Evolutionary conservation across 2,888 invertebrate species (phyloP).

Genomic region (Limnephilus rhombicus): DNA sequence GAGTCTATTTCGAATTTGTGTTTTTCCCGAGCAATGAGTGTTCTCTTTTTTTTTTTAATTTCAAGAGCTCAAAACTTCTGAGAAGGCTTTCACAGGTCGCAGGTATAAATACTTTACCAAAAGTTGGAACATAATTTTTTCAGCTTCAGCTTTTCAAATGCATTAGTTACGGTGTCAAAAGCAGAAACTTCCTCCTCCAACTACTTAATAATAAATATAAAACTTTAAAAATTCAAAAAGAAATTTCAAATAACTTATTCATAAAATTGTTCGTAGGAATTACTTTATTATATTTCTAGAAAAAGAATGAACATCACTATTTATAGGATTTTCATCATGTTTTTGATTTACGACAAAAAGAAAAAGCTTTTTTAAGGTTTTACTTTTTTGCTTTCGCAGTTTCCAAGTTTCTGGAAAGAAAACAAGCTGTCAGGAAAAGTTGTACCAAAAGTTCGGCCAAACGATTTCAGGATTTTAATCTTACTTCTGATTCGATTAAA

Average conservation of each 20-base stretch:
- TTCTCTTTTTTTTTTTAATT: neutral
- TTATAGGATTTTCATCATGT: neutral
- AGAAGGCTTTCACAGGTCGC: neutral
- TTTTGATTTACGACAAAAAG: neutral
- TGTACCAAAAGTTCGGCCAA: conserved; percentile 4
- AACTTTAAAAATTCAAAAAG: neutral
- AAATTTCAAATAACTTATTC: neutral
- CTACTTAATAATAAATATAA: neutral
- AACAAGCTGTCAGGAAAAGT: conserved; percentile 53
- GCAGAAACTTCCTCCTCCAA: neutral
- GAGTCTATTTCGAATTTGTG: too few relatives aligned
- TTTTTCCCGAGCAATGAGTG: neutral
- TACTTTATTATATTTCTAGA: neutral
- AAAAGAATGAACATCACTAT: neutral
- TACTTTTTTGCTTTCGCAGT: neutral
- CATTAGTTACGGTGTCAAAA: neutral
- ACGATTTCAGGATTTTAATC: conserved; percentile 49
- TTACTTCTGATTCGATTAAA: conserved; percentile 54
- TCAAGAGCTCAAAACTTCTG: neutral
- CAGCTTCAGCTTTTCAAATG: neutral
- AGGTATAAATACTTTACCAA: neutral
- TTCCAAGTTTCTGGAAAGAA: conserved; percentile 26
- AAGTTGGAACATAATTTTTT: neutral
- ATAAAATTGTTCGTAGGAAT: neutral
- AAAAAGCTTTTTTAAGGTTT: neutral